phyloP scores from a whole-genome alignment of 92 coral and sea anemone genomes.

The Phenganax subtilis region DNA sequence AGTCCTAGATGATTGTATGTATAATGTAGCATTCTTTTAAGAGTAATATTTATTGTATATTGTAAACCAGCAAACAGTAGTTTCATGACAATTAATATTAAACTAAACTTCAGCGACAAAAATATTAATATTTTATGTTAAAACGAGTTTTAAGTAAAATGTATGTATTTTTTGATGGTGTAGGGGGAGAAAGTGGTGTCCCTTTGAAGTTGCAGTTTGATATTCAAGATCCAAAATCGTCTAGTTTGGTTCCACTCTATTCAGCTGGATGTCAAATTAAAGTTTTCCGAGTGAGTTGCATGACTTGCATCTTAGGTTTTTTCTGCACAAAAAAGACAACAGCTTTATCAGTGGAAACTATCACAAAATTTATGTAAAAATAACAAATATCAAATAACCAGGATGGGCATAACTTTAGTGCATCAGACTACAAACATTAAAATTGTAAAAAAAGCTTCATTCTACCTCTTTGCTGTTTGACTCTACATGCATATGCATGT shows the following conservation, averaged over 20 bases:
- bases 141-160: background rate
- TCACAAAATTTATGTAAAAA: too few species aligned
- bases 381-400: too few species aligned
- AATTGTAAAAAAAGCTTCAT: too few species aligned
- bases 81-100: too few species aligned
- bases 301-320: background rate
- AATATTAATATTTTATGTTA: background rate
- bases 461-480: background rate
- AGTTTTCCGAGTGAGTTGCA: conserved; percentile 70
- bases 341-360: too few species aligned
- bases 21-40: too few species aligned
- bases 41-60: too few species aligned
- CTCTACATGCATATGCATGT: background rate
- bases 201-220: conserved; percentile 82
- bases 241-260: conserved; percentile 56
- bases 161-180: background rate
- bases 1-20: too few species aligned
- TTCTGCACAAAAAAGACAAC: too few species aligned
- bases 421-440: too few species aligned
- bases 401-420: too few species aligned
- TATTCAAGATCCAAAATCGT: conserved; percentile 59
- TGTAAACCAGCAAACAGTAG: too few species aligned
- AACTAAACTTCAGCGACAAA: background rate
- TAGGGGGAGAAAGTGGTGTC: conserved; percentile 98
- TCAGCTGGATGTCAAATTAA: conserved; percentile 78